Percentiles rank a stretch among this genome's conserved stretches.
Evolutionary conservation across 2,888 invertebrate species (phyloP).

Genomic region (Diarsia brunnea): DNA sequence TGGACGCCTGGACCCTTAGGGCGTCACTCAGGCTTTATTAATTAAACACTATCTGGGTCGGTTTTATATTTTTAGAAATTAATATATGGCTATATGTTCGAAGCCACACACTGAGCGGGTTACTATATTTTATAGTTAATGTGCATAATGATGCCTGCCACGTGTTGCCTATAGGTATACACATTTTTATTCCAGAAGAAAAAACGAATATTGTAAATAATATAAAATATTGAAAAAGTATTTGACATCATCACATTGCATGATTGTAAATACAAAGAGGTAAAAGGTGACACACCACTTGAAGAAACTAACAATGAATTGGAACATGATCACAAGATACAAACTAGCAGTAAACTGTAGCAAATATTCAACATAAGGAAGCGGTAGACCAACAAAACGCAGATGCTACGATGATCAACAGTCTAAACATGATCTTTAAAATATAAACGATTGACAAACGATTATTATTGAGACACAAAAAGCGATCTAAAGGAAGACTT

Average conservation of each 20-base stretch:
- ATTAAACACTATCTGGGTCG: conserved; percentile 63
- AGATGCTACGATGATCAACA: not conserved
- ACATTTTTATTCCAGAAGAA: not conserved
- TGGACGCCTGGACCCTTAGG: conserved; percentile 82
- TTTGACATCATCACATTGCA: not conserved
- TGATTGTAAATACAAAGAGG: not conserved
- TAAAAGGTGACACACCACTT: not conserved
- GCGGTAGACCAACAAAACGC: not conserved
- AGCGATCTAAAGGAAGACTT: not conserved
- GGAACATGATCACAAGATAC: not conserved
- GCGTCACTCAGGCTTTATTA: conserved; percentile 76
- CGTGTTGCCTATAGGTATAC: not conserved
- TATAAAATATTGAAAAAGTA: not conserved
- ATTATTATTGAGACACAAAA: not conserved
- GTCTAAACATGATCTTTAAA: conserved; percentile 5
- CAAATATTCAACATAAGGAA: conserved; percentile 33
- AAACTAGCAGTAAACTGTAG: not conserved
- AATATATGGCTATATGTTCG: not conserved
- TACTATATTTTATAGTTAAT: conserved; percentile 1
- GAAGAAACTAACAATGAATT: not conserved
- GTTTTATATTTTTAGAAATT: not conserved
- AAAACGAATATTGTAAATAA: not conserved
- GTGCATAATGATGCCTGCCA: conserved; percentile 4
- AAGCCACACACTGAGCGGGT: not conserved
- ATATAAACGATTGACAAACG: conserved; percentile 11